Base-by-base conservation (phyloP, 2,888 invertebrate genomes). In the Thymelicus sylvestris region DNA sequence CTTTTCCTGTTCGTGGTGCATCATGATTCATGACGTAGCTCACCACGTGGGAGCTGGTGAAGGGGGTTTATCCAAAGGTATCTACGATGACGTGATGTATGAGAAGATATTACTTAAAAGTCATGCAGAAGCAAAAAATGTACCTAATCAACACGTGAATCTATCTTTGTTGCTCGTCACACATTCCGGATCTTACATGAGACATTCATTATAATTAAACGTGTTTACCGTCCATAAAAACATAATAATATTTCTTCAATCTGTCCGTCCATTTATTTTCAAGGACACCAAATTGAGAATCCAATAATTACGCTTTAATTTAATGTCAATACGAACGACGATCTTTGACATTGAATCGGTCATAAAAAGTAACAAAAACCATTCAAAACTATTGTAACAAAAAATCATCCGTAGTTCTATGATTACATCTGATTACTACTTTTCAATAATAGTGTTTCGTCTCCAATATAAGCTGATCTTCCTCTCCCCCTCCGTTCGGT, bases 381-480 rank as follows among this genome's bases (percentile, higher is more conserved):
- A 77, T 31, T 31, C 31, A 31, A 31, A 31, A 31, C 31, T 31
- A 31, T 86, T 87, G 88, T 86, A 85, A 89, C 83, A 86, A 84
- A 78, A 87, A 89, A 86, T 85, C 85, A 87, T 86, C 86, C 84
- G 84, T 83, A 84, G 83, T 85, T 83, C 83, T 85, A 83, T 90
- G 89, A 91, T 91, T 91, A 88, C 86, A 81, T 75, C 83, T 91
- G 91, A 91, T 92, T 92, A 92, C 87, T 90, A 83, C 85, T 87
- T 86, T 88, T 84, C 86, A 89, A 89, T 91, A 91, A 91, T 90
- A 81, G 84, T 83, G 78, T 73, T 77, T 72, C 76, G 74, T 76
- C 72, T 66, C 90, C 83, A 82, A 44, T 80, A 55, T 82, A 76
- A 73, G 69, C 75, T 79, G 86, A 76, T 38, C 84, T 80, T n/a